phyloP scores from a whole-genome alignment of 1,140 invertebrate species.

The Heliconius hewitsoni region DNA sequence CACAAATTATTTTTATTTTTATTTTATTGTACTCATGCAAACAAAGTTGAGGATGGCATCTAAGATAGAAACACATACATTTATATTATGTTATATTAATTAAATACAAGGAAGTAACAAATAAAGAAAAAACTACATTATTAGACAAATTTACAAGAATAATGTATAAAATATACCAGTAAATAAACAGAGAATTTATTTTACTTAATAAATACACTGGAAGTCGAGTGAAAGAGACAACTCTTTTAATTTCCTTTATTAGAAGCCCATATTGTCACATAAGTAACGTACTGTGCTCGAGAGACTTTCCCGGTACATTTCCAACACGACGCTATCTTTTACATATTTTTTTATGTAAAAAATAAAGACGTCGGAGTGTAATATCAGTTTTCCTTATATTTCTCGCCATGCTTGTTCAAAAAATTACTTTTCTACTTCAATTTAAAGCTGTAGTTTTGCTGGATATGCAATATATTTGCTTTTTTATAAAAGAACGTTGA shows the following conservation, averaged over 20 bases:
- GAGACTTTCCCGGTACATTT: constrained; percentile 17
- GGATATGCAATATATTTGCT: constrained; percentile 4
- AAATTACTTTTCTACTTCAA: not conserved
- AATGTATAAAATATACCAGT: not conserved
- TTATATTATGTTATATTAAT: not conserved
- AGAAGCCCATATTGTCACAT: constrained; percentile 27
- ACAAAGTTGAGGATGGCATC: too few relatives aligned
- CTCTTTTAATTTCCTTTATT: constrained; percentile 26
- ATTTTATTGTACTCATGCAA: too few relatives aligned
- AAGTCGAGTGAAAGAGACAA: constrained; percentile 1
- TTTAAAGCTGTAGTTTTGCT: not conserved
- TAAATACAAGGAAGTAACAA: not conserved
- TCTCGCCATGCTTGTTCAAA: not conserved
- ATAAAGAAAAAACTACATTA: not conserved
- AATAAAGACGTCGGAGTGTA: not conserved
- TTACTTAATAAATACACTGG: not conserved
- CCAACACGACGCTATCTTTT: constrained; percentile 14
- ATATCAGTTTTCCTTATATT: constrained; percentile 1
- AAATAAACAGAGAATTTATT: not conserved
- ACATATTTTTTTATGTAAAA: constrained; percentile 27
- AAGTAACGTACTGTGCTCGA: constrained; percentile 21
- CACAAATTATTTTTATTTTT: too few relatives aligned
- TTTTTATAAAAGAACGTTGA: constrained; percentile 8
- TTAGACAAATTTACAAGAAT: not conserved
- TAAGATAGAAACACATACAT: not conserved